Evolutionary conservation across 2,113 vertebrate species (phyloP), one percentile per base, ranked within the genome.

Genomic region (Pygoscelis antarcticus): DNA sequence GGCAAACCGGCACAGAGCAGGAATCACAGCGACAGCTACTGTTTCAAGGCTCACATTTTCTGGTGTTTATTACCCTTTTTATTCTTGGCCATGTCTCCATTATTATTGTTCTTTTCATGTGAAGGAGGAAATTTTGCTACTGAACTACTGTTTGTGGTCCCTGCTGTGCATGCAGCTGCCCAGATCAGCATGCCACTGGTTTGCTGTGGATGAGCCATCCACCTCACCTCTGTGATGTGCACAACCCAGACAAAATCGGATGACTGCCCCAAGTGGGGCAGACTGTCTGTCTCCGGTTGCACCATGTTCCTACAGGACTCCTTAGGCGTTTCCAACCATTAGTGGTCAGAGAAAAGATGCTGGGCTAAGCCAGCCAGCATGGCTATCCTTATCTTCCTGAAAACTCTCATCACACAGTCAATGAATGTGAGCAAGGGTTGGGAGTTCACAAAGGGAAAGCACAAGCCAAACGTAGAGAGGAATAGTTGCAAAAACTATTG

Each of bases 141-240:
- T 23, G 40, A 85, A 9, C 7, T 16, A 30, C 5, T 51, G 27
- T 64, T 77, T 83, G 38, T 30, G 40, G 34, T 69, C 25, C 27
- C 60, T 71, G 65, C 84, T 87, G 82, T 26, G 65, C 36, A 10
- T 0, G 3, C 54, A 77, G 68, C 55, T 66, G 76, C 38, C 46
- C 46, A 30, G 27, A 34, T 16, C 76, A 57, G 68, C 49, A 27
- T 0, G 1, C 4, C 0, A 0, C 68, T 27, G 32, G 8, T 15
- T 83, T 57, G 72, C 40, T 62, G 40, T 13, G 75, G 23, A 27
- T 34, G 44, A 81, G 72, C 13, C 49, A 40, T 9, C 34, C 21
- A 52, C 3, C 46, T 77, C 68, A 36, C 20, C 49, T 51, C 76
- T 9, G 4, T 26, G 44, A 25, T 19, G 25, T 32, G 17, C 58